These are phyloP conservation scores for Scaptomyza parva DNA, from an alignment of 2,888 invertebrate species.

Conservation along the genomic window DNA sequence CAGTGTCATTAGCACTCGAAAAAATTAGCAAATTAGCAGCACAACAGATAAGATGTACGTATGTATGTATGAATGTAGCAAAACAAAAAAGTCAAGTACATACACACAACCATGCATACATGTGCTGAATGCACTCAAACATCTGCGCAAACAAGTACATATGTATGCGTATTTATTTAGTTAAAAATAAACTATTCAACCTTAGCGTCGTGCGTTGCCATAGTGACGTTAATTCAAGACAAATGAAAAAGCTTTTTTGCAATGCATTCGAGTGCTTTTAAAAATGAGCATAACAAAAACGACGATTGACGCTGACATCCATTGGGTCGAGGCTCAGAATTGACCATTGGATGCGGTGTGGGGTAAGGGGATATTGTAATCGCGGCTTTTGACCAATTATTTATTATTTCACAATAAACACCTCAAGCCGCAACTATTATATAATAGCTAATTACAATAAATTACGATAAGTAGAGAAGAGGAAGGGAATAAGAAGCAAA, in stretches of 20 bases:
- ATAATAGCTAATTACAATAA: constrained; percentile 35
- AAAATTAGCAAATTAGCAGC: constrained; percentile 48
- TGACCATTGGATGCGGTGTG: no score
- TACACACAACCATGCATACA: neutral
- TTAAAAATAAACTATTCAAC: constrained; percentile 78
- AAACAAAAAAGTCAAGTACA: constrained; percentile 20
- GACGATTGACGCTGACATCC: neutral
- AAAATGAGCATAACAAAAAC: neutral
- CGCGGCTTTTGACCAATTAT: constrained; percentile 13
- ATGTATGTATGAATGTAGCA: constrained; percentile 13
- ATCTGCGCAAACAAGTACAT: constrained; percentile 16
- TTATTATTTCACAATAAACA: constrained; percentile 18
- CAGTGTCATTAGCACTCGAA: constrained; percentile 59
- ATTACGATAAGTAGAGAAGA: neutral
- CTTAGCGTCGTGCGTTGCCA: constrained; percentile 64
- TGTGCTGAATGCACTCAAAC: constrained; percentile 6
- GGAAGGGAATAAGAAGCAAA: constrained; percentile 23
- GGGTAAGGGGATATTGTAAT: neutral
- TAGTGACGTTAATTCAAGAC: constrained; percentile 59
- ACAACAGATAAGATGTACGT: constrained; percentile 53
- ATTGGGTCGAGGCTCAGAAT: neutral
- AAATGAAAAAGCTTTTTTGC: constrained; percentile 26
- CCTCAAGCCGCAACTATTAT: constrained; percentile 31
- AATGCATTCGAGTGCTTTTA: constrained; percentile 15
- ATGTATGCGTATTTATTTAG: constrained; percentile 13